Evolutionary conservation across 2,113 vertebrate species (phyloP).

Genomic region (Xenotilapia leptura): DNA sequence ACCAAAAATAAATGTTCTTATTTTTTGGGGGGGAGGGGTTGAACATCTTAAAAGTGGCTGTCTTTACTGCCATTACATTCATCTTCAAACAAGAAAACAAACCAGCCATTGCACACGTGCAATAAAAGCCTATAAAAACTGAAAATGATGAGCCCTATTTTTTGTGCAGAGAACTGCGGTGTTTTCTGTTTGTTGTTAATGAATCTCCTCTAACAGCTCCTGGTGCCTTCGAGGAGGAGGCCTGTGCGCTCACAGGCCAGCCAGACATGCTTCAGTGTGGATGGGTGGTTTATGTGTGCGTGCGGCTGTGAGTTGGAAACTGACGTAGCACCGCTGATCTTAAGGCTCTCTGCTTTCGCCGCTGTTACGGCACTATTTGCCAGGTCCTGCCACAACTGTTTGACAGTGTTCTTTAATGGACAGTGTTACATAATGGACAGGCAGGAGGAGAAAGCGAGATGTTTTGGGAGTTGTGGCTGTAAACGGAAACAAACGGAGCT

Average conservation of each 20-base stretch:
- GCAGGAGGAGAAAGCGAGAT: neutral
- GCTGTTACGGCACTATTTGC: slow-evolving; percentile 2
- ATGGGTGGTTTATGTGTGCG: slow-evolving; percentile 2
- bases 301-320: neutral
- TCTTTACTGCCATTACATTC: neutral
- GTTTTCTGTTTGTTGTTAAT: slow-evolving; percentile 10
- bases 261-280: slow-evolving; percentile 10
- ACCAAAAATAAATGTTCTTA: neutral
- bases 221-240: neutral
- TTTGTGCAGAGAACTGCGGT: neutral
- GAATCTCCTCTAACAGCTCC: slow-evolving; percentile 10
- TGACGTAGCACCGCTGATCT: neutral
- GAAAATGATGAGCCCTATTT: slow-evolving; percentile 22
- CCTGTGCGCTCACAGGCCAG: neutral
- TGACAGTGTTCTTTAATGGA: neutral
- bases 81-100: neutral
- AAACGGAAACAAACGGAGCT: neutral
- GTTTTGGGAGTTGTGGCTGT: neutral
- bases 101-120: neutral
- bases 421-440: neutral
- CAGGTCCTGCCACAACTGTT: neutral
- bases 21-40: neutral
- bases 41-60: neutral
- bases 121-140: neutral
- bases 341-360: neutral